Base-by-base conservation (phyloP, 2,113 vertebrate genomes). In the Ophthalmolycus amberensis region DNA sequence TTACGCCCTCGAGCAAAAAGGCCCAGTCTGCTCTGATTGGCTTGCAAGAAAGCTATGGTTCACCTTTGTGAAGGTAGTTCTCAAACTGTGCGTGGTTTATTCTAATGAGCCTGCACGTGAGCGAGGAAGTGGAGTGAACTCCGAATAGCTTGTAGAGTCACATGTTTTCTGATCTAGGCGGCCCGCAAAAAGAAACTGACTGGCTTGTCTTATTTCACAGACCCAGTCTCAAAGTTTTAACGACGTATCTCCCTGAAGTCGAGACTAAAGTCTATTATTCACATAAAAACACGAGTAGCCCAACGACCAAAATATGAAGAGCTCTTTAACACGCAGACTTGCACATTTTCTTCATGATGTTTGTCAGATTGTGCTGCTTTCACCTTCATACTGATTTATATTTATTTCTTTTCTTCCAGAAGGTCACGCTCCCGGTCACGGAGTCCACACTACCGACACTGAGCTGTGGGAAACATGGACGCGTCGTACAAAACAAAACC, bases 371-470 rank as follows among this genome's bases (percentile, higher is more conserved):
- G 1, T n/a, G 5, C 44, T 42, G 10, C 44, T 52, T 42, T 34
- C 27, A 15, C 2, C 9, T 25, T 29, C 5, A 44, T 38, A 27
- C 59, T 48, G 22, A 75, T 46, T 3, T 29, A 29, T 29, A 0
- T 70, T 46, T 6, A 38, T 10, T 37, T 15, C 54, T 12, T 4
- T 27, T 75, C 52, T 27, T 34, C 6, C 72, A 95, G 94, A 87
- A 93, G 93, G 78, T 96, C 95, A 0, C 88, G 64, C 14, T 95
- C 94, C 29, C 88, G 91, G 16, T 95, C 94, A 4, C 85, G 94
- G 74, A 96, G 95, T 88, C 95, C 95, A 6, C 79, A 91, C 82
- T 91, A 93, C 87, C 87, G 93, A 73, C 89, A 95, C 88, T 95
- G 75, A 94, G 71, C 25, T 4, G 56, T 25, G 70, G 76, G 27